phyloP scores from a whole-genome alignment of 2,888 invertebrate genomes.

The Hirtodrosophila histrioides region DNA sequence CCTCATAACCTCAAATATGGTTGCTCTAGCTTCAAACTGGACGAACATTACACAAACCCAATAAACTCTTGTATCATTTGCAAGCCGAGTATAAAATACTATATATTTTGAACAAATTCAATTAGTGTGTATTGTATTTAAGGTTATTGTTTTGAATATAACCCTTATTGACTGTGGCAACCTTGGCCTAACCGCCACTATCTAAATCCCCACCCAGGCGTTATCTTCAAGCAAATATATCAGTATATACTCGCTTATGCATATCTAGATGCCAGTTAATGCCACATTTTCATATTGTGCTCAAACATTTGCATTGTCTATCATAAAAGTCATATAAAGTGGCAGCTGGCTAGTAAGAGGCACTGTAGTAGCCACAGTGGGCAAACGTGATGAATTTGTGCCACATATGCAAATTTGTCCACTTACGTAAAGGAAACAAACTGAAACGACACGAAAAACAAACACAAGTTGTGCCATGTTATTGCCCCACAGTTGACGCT shows the following conservation, averaged over 20 bases:
- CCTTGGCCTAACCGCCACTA: constrained; percentile 28
- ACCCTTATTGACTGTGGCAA: constrained; percentile 20
- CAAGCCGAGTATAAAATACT: too few species aligned
- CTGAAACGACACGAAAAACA: constrained; percentile 14
- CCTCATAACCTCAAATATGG: too few species aligned
- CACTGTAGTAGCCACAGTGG: constrained; percentile 32
- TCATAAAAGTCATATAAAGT: constrained; percentile 24
- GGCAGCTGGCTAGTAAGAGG: constrained; percentile 10
- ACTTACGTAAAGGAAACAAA: constrained; percentile 44
- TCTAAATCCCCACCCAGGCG: constrained; percentile 33
- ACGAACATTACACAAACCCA: too few species aligned
- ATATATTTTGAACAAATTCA: too few species aligned
- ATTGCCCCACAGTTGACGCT: constrained; percentile 35
- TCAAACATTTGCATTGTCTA: constrained; percentile 34
- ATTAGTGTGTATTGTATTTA: too few species aligned
- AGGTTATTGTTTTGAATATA: too few species aligned
- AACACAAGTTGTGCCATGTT: constrained; percentile 31
- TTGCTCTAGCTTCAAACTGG: too few species aligned
- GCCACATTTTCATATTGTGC: constrained; percentile 8
- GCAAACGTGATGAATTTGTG: constrained; percentile 53
- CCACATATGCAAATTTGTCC: constrained; percentile 62
- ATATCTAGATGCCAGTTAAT: constrained; percentile 31
- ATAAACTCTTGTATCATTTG: too few species aligned
- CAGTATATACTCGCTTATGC: neutral
- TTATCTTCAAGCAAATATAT: constrained; percentile 35